These are phyloP conservation scores for Nipponacmea schrenckii DNA, from an alignment of 2,888 invertebrate species.

Conservation along the genomic window DNA sequence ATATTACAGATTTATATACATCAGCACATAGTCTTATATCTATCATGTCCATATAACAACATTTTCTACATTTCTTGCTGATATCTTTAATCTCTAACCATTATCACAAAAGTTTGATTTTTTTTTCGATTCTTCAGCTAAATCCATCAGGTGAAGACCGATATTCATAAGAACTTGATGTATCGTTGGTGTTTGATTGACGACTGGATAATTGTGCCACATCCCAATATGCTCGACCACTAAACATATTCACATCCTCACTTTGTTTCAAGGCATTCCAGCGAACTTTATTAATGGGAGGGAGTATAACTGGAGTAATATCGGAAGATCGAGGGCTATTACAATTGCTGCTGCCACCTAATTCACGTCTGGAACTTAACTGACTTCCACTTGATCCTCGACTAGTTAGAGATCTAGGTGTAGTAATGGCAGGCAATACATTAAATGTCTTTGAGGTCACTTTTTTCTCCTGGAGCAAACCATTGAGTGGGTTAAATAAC, in stretches of 20 bases:
- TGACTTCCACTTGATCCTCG: neutral
- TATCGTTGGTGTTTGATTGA: neutral
- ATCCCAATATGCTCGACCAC: neutral
- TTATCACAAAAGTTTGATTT: too few species aligned
- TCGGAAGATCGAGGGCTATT: neutral
- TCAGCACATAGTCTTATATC: too few species aligned
- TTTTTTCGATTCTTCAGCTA: too few species aligned
- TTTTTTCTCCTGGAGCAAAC: conserved; percentile 23
- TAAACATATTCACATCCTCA: neutral
- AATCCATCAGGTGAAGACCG: neutral
- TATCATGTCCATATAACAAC: too few species aligned
- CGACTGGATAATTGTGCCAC: too few species aligned
- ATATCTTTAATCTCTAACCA: too few species aligned
- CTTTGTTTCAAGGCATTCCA: neutral
- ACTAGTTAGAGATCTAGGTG: conserved; percentile 7
- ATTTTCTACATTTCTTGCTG: too few species aligned
- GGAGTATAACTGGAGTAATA: neutral
- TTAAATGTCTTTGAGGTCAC: conserved; percentile 48
- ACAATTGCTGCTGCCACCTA: neutral
- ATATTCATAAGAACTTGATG: neutral
- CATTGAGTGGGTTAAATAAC: conserved; percentile 42
- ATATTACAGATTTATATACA: too few species aligned
- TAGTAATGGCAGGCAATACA: conserved; percentile 48
- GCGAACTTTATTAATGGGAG: neutral
- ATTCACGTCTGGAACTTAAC: neutral